Evolutionary conservation across 2,888 invertebrate species (phyloP).

Genomic region (Drosophila atripex): DNA sequence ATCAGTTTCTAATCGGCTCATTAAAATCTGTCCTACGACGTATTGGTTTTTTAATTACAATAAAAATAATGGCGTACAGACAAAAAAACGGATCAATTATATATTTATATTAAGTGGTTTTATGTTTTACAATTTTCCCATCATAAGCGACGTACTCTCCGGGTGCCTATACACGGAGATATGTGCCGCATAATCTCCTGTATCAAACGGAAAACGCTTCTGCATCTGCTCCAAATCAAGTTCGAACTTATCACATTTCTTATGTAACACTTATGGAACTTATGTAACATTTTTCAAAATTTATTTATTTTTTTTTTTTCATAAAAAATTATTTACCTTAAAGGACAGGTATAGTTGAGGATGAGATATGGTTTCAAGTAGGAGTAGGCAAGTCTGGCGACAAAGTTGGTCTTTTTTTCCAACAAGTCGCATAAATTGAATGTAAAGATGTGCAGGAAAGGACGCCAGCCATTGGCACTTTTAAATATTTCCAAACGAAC

Average conservation of each 20-base stretch:
- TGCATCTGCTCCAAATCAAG: neutral
- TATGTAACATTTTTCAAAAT: neutral
- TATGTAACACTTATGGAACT: no score
- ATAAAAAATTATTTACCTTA: neutral
- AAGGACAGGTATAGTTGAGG: neutral
- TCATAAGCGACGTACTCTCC: no score
- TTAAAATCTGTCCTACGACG: no score
- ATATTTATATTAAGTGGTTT: neutral
- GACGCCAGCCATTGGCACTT: constrained; percentile 2
- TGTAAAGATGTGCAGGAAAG: neutral
- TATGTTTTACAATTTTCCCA: no score
- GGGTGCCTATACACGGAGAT: no score
- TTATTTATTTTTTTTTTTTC: no score
- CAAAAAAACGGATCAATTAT: no score
- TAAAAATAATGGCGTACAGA: no score
- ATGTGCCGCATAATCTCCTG: neutral
- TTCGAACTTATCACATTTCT: neutral
- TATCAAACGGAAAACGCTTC: neutral
- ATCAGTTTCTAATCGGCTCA: no score
- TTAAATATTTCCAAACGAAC: neutral
- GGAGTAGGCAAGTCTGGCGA: neutral
- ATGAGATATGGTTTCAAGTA: neutral
- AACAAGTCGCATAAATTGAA: neutral
- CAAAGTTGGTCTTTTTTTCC: neutral
- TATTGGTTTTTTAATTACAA: no score